Evolutionary conservation across 2,797 vertebrate genomes (phyloP).

Genomic region (Kryptopterus vitreolus): DNA sequence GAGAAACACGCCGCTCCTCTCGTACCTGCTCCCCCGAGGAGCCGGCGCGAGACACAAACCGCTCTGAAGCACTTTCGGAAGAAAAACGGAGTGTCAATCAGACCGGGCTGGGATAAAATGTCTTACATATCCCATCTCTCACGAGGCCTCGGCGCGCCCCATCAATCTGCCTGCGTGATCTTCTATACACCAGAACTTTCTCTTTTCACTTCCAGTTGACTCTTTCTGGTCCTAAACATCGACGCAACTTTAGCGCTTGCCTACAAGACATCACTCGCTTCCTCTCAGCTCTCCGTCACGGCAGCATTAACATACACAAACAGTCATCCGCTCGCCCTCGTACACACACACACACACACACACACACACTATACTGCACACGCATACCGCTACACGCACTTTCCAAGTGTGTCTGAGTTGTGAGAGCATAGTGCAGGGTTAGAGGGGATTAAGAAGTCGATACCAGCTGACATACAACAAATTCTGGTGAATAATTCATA

Average conservation of each 20-base stretch:
- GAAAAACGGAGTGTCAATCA: slow-evolving; percentile 53
- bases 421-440: slow-evolving; percentile 43
- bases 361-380: slow-evolving; percentile 2
- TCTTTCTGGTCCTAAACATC: not conserved
- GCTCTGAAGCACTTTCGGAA: slow-evolving; percentile 40
- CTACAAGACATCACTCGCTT: not conserved
- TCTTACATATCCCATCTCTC: slow-evolving; percentile 35
- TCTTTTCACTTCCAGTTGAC: not conserved
- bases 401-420: slow-evolving; percentile 39
- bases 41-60: slow-evolving; percentile 20
- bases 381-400: slow-evolving; percentile 29
- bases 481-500: slow-evolving; percentile 63
- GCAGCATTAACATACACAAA: slow-evolving; percentile 14
- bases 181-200: not conserved
- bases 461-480: slow-evolving; percentile 56
- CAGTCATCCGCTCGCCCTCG: not conserved
- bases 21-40: slow-evolving; percentile 33
- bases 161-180: slow-evolving; percentile 37
- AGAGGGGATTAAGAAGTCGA: slow-evolving; percentile 50
- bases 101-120: slow-evolving; percentile 40
- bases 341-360: not conserved
- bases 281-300: slow-evolving; percentile 2
- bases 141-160: slow-evolving; percentile 31
- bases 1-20: slow-evolving; percentile 41
- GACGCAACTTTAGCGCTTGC: slow-evolving; percentile 5